These are phyloP conservation scores for Chaetura pelagica DNA, from an alignment of 2,113 vertebrate genomes.

Conservation along the genomic window DNA sequence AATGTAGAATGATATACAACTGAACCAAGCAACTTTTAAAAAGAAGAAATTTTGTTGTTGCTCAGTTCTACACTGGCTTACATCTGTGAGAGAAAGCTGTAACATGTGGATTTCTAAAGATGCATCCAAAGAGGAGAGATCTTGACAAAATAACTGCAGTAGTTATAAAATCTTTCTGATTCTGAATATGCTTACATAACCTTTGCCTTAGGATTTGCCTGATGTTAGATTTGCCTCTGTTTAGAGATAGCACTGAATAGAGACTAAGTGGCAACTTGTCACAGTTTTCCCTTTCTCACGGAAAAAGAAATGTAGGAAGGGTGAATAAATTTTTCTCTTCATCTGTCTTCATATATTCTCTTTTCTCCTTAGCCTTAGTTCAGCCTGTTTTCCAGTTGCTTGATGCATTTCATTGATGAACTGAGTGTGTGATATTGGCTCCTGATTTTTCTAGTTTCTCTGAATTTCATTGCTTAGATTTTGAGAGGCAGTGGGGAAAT, in stretches of 20 bases:
- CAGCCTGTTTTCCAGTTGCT: background rate
- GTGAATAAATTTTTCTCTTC: background rate
- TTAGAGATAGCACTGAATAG: background rate
- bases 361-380: background rate
- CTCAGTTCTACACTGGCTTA: background rate
- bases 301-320: background rate
- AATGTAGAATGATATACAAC: background rate
- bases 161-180: background rate
- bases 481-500: background rate
- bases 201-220: background rate
- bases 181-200: background rate
- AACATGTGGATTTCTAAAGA: background rate
- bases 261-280: background rate
- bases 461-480: background rate
- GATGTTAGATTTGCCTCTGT: background rate
- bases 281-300: background rate
- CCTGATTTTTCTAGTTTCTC: background rate
- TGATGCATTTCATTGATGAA: background rate
- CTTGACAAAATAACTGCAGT: background rate
- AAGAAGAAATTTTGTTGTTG: background rate
- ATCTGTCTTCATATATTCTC: background rate
- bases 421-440: background rate
- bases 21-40: background rate
- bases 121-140: background rate
- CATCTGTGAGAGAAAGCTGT: background rate